Percentiles rank a stretch among this genome's conserved stretches.
phyloP scores from a whole-genome alignment of 92 coral and sea anemone genomes.

The Porites divaricata region DNA sequence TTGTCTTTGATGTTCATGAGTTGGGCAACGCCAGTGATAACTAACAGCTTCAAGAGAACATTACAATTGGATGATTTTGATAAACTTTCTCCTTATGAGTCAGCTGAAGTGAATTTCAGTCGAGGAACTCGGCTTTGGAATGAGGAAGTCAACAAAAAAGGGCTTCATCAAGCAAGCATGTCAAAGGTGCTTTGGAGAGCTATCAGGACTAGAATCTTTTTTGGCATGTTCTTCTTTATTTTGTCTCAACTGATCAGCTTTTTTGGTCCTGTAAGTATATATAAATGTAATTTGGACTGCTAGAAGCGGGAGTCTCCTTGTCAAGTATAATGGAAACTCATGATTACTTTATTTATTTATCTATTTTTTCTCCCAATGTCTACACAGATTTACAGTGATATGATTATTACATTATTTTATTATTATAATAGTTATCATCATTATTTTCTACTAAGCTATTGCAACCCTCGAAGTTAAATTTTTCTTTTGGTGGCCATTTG shows the following conservation, averaged over 20 bases:
- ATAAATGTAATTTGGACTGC: too few species aligned
- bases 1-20: constrained; percentile 80
- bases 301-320: too few species aligned
- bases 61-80: constrained; percentile 82
- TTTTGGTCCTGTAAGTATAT: constrained; percentile 84
- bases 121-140: constrained; percentile 80
- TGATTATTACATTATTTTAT: too few species aligned
- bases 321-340: too few species aligned
- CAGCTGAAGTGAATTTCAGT: constrained; percentile 71
- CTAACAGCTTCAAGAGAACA: constrained; percentile 87
- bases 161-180: constrained; percentile 77
- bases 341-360: too few species aligned
- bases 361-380: too few species aligned
- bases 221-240: constrained; percentile 67
- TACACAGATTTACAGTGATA: too few species aligned
- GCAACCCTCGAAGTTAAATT: too few species aligned
- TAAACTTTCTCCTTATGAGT: constrained; percentile 76
- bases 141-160: constrained; percentile 75
- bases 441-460: too few species aligned
- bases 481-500: too few species aligned
- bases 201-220: constrained; percentile 66
- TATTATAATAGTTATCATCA: too few species aligned
- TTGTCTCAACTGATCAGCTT: constrained; percentile 79
- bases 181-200: constrained; percentile 65
- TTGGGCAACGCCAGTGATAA: constrained; percentile 85